phyloP scores from a whole-genome alignment of 2,888 invertebrate species.

The Scrobipalpa costella region DNA sequence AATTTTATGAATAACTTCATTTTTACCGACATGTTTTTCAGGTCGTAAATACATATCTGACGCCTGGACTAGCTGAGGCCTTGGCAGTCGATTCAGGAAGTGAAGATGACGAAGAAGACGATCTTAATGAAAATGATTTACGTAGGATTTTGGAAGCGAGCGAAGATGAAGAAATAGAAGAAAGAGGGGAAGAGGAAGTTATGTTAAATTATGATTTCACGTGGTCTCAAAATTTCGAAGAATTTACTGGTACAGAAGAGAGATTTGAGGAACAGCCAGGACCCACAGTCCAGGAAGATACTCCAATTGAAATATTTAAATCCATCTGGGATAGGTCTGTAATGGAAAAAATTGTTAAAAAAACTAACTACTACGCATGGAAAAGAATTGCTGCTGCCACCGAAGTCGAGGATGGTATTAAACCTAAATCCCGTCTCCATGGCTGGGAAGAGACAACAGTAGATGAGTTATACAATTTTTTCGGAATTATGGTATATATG shows the following conservation, averaged over 20 bases:
- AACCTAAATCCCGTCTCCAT: slow-evolving; percentile 15
- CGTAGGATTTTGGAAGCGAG: slow-evolving; percentile 16
- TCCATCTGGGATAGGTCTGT: slow-evolving; percentile 23
- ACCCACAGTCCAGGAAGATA: slow-evolving; percentile 12
- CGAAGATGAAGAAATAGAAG: slow-evolving; percentile 20
- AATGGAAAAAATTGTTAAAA: slow-evolving; percentile 24
- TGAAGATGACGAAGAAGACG: slow-evolving; percentile 24
- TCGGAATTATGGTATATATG: slow-evolving; percentile 10
- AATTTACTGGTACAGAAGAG: slow-evolving; percentile 18
- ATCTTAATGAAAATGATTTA: slow-evolving; percentile 27
- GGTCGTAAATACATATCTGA: slow-evolving; percentile 14
- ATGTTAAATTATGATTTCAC: slow-evolving; percentile 21
- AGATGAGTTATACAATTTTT: slow-evolving; percentile 21
- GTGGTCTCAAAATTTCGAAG: slow-evolving; percentile 14
- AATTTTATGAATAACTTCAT: slow-evolving; percentile 8
- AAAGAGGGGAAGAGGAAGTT: slow-evolving; percentile 21
- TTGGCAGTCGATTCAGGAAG: too few relatives aligned
- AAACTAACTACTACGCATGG: slow-evolving; percentile 28
- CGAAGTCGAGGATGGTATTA: slow-evolving; percentile 11
- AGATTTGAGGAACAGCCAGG: slow-evolving; percentile 17
- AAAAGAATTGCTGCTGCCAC: slow-evolving; percentile 14
- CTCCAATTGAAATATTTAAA: slow-evolving; percentile 24
- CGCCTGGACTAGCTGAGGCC: slow-evolving; percentile 21
- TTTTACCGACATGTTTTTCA: slow-evolving; percentile 15
- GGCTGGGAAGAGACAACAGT: slow-evolving; percentile 25